Evolutionary conservation across 2,888 invertebrate genomes (phyloP), one percentile per base, ranked within the genome.

Genomic region (Sesamia inferens): DNA sequence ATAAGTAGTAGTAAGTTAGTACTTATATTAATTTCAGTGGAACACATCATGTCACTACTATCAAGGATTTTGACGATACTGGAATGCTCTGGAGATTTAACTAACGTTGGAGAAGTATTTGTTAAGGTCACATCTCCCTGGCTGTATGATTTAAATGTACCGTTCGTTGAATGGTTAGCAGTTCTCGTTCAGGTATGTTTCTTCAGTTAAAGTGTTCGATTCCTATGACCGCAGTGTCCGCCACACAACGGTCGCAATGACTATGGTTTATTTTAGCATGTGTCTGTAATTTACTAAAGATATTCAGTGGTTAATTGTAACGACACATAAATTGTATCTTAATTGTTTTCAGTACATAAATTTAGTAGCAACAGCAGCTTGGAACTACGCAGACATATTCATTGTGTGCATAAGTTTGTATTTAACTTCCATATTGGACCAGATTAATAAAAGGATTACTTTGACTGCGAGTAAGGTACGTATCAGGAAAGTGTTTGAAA

Each of bases 301-400:
- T 0, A 55, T 55, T 24, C 31, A 55, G 6, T 39, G 57, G 4
- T 57, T 57, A 14, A 19, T 6, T 19, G 19, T 31, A 59, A 31
- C 19, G 19, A 19, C 19, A 31, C 3, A 59, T 11, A 11, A 31
- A 31, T 59, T 57, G 24, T 24, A 57, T 24, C 14, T 31, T 31
- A 16, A 13, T 68, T 62, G 24, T 74, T 92, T 90, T 63, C 89
- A 95, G 95, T 71, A 93, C 13, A 82, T 96, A 14, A 97, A 97
- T 87, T 78, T 97, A 11, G 89, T 96, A 4, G 93, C 96, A 13
- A 97, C 97, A 0, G 96, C 97, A 51, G 96, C 96, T 0, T 98
- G 97, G 98, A 97, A 97, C 85, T 98, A 97, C 81, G 97, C 97
- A 76, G 97, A 98, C 87, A 89, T 97, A 10, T 97, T 97, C 87